A percentile compares a stretch with the other conserved stretches of the same genome.
Evolutionary conservation across 1,140 invertebrate genomes (phyloP).

Genomic region (Micrasema minimum): DNA sequence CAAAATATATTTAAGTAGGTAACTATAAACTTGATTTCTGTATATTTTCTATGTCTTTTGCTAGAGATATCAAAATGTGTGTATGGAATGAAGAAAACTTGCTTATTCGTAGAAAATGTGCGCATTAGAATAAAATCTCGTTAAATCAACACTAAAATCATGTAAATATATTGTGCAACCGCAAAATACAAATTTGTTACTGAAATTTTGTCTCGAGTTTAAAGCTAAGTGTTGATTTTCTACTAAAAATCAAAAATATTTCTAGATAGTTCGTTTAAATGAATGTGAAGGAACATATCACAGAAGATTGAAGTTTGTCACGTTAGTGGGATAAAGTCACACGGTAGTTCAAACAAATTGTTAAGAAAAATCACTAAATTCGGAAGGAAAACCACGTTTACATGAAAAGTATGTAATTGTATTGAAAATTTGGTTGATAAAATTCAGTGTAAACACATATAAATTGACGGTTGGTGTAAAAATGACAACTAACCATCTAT

Average conservation of each 20-base stretch:
- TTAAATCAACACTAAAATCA: neutral
- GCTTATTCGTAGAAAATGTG: conserved; percentile 19
- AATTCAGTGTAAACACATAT: no score
- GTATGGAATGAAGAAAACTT: neutral
- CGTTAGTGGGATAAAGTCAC: conserved; percentile 27
- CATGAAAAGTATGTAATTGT: no score
- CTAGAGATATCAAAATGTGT: conserved; percentile 14
- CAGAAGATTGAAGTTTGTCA: conserved; percentile 10
- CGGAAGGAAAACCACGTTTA: no score
- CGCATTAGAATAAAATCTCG: neutral
- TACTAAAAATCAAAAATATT: no score
- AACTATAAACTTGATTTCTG: conserved; percentile 18
- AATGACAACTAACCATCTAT: no score
- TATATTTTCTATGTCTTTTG: conserved; percentile 29
- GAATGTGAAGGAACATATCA: conserved; percentile 39
- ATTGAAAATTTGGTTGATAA: no score
- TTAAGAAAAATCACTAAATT: no score
- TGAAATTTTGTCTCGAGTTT: no score
- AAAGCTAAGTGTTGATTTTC: no score
- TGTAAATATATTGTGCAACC: conserved; percentile 6
- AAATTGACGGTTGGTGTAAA: no score
- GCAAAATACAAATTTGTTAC: no score
- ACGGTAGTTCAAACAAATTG: neutral
- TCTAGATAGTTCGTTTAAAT: conserved; percentile 21
- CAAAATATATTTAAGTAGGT: conserved; percentile 14